Base-by-base conservation (phyloP, 2,888 invertebrate genomes). In the Prosopocoilus inquinatus region DNA sequence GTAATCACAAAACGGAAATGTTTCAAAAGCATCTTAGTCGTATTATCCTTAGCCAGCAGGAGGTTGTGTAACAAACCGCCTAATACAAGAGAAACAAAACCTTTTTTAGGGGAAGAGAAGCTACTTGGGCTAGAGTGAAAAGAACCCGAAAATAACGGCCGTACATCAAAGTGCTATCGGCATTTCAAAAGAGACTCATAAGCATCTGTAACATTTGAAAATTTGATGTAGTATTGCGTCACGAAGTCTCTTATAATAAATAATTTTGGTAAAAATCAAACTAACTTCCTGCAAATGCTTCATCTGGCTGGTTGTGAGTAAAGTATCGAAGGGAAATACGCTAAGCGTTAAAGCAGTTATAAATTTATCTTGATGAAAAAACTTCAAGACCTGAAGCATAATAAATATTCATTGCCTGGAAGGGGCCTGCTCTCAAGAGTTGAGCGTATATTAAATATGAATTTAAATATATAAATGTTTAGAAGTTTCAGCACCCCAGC, bases 361-460 rank as follows among this genome's bases (percentile, higher is more conserved):
- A 61, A 61, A 61, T 57, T 57, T 58, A 59, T 59, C 58, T 59
- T 53, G 57, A 59, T 60, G 58, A 28, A 61, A 59, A 56, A 63
- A 49, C 51, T 58, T 39, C 44, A 58, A 63, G 60, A 64, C 69
- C 69, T 69, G 68, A 70, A 69, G 67, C 66, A 55, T 65, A 69
- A 71, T 71, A 69, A 70, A 71, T 71, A 71, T 71, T 71, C 71
- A 71, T 70, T 64, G 68, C 61, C 59, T 66, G 57, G 58, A 63
- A 63, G 60, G 60, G 68, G 20, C 7, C 20, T 7, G 20, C 59
- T 59, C 53, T 59, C 47, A 50, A 59, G 63, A 65, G 20, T 7
- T 28, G 60, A 55, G 15, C 67, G 70, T 70, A 70, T 72, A 72
- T 73, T 72, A 74, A 74, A 74, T 73, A 72, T 71, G 71, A 73